Base-by-base conservation (phyloP, 2,888 invertebrate genomes). In the Scaptodrosophila latifasciaeformis region DNA sequence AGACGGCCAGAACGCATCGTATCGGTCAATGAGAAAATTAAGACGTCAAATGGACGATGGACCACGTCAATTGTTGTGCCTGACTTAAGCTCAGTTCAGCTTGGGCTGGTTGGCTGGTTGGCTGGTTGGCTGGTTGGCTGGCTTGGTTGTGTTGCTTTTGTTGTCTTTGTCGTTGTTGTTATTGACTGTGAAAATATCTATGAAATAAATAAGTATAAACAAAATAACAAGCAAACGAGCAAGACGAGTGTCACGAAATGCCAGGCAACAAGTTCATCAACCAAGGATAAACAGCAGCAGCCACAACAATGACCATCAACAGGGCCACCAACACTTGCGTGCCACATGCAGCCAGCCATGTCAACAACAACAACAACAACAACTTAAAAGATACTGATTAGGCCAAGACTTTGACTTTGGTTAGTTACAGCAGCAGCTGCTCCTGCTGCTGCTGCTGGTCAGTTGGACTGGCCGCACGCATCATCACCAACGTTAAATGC, bases 401-500 rank as follows among this genome's bases (percentile, higher is more conserved):
- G 72, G 59, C 75, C 15, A 17, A 17, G 17, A 37, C 10, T 18
- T n/a, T 15, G 37, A 34, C 34, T 10, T 6, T 15, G 13, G 34
- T 15, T 34, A 15, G 34, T 13, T 2, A 6, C 34, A 13, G 13
- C n/a, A n/a, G n/a, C n/a, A n/a, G n/a, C n/a, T n/a, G n/a, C n/a
- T 24, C 24, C 24, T 24, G 24, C 3, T 3, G 7, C 24, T 5
- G 2, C 31, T 54, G 60, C 66, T 57, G 72, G 62, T 51, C 59
- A 34, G 35, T 39, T 34, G 27, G n/a, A 55, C 35, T 45, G 27
- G 24, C 54, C 44, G 54, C 72, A 79, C 69, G 76, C 79, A 76
- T 69, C 61, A 64, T 60, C 64, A 76, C 76, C 62, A 76, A 67
- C 69, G 64, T 61, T 72, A 79, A 74, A 71, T 74, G 72, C 72